phyloP scores from a whole-genome alignment of 2,797 vertebrate species.

The Cyprinella venusta region DNA sequence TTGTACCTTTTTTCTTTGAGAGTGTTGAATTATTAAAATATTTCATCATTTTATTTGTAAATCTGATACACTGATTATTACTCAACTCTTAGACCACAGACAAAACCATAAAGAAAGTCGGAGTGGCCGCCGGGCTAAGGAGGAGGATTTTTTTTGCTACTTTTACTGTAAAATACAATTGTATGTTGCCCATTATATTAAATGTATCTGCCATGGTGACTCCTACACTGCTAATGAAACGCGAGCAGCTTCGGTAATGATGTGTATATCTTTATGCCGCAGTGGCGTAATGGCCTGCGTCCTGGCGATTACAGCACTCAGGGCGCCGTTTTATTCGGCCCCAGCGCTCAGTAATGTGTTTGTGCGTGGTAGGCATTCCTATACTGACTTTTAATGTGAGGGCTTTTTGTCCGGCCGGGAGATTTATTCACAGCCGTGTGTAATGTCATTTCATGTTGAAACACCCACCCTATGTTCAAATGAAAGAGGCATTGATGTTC shows the following conservation, averaged over 20 bases:
- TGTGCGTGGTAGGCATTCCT: slow-evolving; percentile 54
- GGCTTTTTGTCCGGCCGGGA: slow-evolving; percentile 52
- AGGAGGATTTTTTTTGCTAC: neutral
- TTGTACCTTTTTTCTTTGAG: too few species aligned
- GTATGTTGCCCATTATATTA: slow-evolving; percentile 16
- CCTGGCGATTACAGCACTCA: slow-evolving; percentile 47
- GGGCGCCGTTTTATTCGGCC: slow-evolving; percentile 46
- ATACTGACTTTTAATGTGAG: slow-evolving; percentile 50
- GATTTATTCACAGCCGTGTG: slow-evolving; percentile 54
- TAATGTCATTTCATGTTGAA: slow-evolving; percentile 57
- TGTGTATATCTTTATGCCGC: slow-evolving; percentile 43
- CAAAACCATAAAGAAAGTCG: neutral
- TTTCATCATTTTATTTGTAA: neutral
- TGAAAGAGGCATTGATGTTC: slow-evolving; percentile 60
- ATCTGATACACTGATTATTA: neutral
- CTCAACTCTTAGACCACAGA: neutral
- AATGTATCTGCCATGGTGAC: slow-evolving; percentile 14
- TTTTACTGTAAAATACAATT: slow-evolving; percentile 9
- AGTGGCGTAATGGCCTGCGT: slow-evolving; percentile 44
- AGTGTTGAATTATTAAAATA: neutral
- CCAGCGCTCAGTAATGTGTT: slow-evolving; percentile 42
- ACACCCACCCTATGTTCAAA: slow-evolving; percentile 53
- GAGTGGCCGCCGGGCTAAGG: neutral
- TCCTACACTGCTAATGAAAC: slow-evolving; percentile 41
- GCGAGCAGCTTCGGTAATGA: slow-evolving; percentile 36